These are phyloP conservation scores for Dichetophora obliterata DNA, from an alignment of 2,888 invertebrate genomes.

Conservation along the genomic window DNA sequence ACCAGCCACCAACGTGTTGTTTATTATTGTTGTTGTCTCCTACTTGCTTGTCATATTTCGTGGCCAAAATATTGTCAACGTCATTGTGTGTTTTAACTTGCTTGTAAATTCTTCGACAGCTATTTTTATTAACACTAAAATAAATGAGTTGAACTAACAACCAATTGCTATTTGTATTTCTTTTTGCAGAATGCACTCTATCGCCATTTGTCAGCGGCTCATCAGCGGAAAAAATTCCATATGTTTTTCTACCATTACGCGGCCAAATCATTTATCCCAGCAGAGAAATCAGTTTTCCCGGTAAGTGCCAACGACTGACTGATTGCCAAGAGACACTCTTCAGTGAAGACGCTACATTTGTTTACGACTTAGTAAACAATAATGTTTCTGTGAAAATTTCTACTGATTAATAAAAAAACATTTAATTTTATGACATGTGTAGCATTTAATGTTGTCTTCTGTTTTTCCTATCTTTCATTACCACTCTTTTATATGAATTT, in stretches of 20 bases:
- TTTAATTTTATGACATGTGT: background rate
- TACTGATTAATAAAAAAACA: too few relatives aligned
- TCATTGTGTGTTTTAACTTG: background rate
- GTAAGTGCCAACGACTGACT: conserved; percentile 54
- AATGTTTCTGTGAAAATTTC: too few relatives aligned
- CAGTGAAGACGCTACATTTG: too few relatives aligned
- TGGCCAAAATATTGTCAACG: background rate
- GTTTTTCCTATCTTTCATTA: background rate
- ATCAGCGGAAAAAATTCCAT: conserved; percentile 84
- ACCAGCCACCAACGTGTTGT: background rate
- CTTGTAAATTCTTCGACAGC: background rate
- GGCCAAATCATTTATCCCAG: conserved; percentile 92
- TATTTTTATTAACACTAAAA: background rate
- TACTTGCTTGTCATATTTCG: background rate
- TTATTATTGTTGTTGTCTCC: background rate
- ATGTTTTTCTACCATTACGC: conserved; percentile 86
- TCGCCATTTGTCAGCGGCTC: conserved; percentile 83
- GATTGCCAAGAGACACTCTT: too few relatives aligned
- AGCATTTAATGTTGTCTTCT: background rate
- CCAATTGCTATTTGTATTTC: conserved; percentile 39
- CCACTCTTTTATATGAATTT: background rate
- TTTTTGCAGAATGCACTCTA: conserved; percentile 80
- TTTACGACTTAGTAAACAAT: background rate
- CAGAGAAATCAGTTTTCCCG: conserved; percentile 85
- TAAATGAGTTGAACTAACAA: background rate